Base-by-base conservation (phyloP, 1,140 invertebrate species). In the Rhagoletis pomonella region DNA sequence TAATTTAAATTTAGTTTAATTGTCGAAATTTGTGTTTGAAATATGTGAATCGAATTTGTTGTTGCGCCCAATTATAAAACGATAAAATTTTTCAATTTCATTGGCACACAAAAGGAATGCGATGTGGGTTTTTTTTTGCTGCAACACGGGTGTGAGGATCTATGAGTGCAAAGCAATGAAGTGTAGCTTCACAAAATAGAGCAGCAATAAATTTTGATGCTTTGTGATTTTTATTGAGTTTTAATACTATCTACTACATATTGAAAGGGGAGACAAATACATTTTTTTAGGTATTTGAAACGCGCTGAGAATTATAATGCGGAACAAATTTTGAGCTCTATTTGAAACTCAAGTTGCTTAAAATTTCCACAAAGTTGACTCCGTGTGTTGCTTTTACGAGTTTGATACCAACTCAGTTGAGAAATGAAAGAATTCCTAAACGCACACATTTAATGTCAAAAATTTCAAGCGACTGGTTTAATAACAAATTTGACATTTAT, bases 191-290 rank as follows among this genome's bases (percentile, higher is more conserved):
- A 73, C 29, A 42, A 47, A 73, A 73, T 73, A 73, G 67, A 44
- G 67, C 67, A 44, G 42, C n/a, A 44, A 73, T 73, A 73, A 17
- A 73, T 7, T 4, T 44, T 6, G 12, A 9, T 1, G 42, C 44
- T 47, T 73, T 47, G 67, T 73, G 67, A 4, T 67, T 42, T 73
- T 73, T 73, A 73, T 73, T 14, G 67, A 67, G 67, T 73, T 73
- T 73, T 73, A 47, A 47, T 7, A 55, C 10, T 55, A 29, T 29
- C 29, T 29, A 29, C 29, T 55, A 0, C 10, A 55, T 47, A 44
- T 47, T 73, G 67, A 73, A 73, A 4, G 42, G n/a, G n/a, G n/a
- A n/a, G n/a, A n/a, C 44, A 14, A 47, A 73, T 73, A 73, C 29
- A 29, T 29, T 29, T 29, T 29, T 29, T 29, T 29, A 29, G 1